Percentiles rank a stretch among this genome's conserved stretches.
phyloP scores from a whole-genome alignment of 2,797 vertebrate species.

The Vultur gryphus region DNA sequence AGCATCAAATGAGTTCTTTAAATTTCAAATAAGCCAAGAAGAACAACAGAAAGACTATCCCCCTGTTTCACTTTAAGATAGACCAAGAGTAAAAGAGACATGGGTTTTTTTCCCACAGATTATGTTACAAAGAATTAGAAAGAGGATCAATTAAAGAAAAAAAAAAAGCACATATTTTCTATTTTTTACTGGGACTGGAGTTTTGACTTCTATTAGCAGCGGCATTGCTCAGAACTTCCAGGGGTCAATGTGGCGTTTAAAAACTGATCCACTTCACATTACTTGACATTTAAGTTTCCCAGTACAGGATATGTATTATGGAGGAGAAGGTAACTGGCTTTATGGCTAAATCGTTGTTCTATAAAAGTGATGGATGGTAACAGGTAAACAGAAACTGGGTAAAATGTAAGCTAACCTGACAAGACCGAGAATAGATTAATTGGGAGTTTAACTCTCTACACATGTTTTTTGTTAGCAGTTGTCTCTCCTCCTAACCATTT shows the following conservation, averaged over 20 bases:
- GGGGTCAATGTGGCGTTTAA: neutral
- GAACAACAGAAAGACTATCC: neutral
- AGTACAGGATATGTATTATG: neutral
- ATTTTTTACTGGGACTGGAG: neutral
- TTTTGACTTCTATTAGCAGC: neutral
- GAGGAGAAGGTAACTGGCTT: neutral
- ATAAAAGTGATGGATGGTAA: neutral
- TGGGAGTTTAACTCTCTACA: neutral
- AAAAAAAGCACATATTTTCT: neutral
- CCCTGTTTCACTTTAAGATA: neutral
- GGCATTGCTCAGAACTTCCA: neutral
- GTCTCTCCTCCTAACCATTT: neutral
- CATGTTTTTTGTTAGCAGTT: neutral
- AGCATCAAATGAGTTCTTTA: neutral
- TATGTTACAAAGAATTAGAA: neutral
- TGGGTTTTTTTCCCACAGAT: fast-evolving
- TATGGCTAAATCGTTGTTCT: neutral
- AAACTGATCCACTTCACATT: neutral
- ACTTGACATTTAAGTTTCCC: neutral
- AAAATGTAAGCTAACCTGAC: neutral
- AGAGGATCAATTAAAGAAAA: neutral
- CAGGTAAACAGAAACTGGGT: neutral
- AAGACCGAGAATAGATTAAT: neutral
- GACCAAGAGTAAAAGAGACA: neutral
- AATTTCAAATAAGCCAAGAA: neutral